Conservation (phyloP, 1,140 invertebrate genomes). For the Chymomyza costata region DNA sequence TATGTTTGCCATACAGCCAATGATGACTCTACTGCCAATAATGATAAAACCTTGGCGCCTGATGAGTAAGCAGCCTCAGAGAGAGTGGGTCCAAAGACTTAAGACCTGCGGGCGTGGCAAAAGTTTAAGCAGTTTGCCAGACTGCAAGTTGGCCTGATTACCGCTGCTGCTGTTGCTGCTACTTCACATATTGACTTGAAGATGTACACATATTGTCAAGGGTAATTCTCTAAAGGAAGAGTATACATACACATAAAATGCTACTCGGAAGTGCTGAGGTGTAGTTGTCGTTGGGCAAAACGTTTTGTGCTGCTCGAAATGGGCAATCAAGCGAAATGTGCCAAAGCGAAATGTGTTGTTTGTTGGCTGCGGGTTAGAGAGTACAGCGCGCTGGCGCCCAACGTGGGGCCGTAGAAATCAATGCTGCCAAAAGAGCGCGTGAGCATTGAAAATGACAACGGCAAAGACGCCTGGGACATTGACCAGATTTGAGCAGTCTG, state of each 20-base stretch:
- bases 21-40: conserved; percentile 30
- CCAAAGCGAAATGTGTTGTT: conserved; percentile 13
- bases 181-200: conserved; percentile 35
- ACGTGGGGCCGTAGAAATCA: conserved; percentile 38
- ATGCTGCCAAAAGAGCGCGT: conserved; percentile 46
- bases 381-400: not conserved
- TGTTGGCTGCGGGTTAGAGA: conserved; percentile 4
- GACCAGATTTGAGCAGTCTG: conserved; percentile 62
- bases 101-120: conserved; percentile 17
- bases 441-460: conserved; percentile 38
- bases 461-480: conserved; percentile 27
- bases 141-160: conserved; percentile 25
- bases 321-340: conserved; percentile 65
- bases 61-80: not conserved
- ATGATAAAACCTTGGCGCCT: conserved; percentile 27
- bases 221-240: too few species aligned
- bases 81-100: not conserved
- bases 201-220: conserved; percentile 11
- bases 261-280: conserved; percentile 22
- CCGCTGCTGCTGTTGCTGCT: too few species aligned
- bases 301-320: conserved; percentile 47
- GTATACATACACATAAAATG: too few species aligned
- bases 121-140: conserved; percentile 30
- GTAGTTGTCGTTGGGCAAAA: conserved; percentile 17
- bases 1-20: conserved; percentile 14